phyloP scores from a whole-genome alignment of 2,113 vertebrate species.

The Gobius niger region DNA sequence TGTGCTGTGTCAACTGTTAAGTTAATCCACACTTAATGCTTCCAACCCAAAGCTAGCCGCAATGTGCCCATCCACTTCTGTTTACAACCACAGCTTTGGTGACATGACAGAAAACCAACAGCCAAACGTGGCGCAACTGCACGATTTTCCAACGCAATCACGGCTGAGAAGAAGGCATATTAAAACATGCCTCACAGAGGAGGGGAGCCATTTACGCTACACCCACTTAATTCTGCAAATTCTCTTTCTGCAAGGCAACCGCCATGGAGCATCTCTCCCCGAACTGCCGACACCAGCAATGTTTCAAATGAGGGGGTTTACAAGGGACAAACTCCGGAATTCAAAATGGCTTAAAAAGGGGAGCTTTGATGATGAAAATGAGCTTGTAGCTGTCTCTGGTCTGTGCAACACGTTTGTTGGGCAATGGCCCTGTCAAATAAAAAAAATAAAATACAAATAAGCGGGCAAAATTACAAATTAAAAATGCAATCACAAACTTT shows the following conservation, averaged over 20 bases:
- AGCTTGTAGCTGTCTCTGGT: too few species aligned
- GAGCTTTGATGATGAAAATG: too few species aligned
- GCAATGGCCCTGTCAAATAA: too few species aligned
- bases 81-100: neutral
- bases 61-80: neutral
- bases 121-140: neutral
- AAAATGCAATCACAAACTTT: too few species aligned
- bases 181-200: neutral
- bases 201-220: neutral
- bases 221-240: neutral
- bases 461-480: too few species aligned
- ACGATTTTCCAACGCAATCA: slow-evolving; percentile 5
- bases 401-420: too few species aligned
- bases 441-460: too few species aligned
- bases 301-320: neutral
- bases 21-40: neutral
- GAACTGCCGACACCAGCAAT: neutral
- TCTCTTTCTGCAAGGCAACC: neutral
- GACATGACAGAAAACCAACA: neutral
- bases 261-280: neutral
- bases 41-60: neutral
- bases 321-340: neutral
- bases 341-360: too few species aligned
- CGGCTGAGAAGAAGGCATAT: neutral
- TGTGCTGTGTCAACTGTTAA: neutral